Evolutionary conservation across 37 sponge, comb jelly and placozoan species (phyloP).

Genomic region (Petrosia ficiformis): DNA sequence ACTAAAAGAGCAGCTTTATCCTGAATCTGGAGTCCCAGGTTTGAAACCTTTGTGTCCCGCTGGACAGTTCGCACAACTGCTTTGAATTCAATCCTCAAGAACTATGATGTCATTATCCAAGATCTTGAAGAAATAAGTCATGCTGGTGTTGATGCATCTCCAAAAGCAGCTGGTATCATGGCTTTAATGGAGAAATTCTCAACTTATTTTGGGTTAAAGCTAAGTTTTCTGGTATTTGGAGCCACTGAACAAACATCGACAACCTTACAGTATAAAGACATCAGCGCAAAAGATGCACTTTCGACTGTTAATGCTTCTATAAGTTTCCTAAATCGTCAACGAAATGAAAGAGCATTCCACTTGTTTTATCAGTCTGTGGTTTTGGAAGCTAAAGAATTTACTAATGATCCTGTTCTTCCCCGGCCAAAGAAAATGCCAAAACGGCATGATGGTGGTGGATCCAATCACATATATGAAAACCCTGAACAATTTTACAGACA

Average conservation of each 20-base stretch:
- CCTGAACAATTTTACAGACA: conserved; percentile 6
- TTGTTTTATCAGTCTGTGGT: conserved; percentile 11
- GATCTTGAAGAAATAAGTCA: conserved; percentile 18
- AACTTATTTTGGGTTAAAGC: conserved; percentile 67
- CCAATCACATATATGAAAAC: background rate
- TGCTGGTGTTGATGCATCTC: conserved; percentile 3
- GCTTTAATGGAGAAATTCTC: conserved; percentile 42
- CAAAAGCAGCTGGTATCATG: conserved; percentile 27
- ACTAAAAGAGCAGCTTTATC: background rate
- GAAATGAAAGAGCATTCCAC: conserved; percentile 23
- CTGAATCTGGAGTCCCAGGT: background rate
- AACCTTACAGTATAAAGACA: conserved; percentile 22
- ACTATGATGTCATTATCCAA: conserved; percentile 10
- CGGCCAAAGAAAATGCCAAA: conserved; percentile 26
- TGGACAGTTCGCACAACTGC: conserved; percentile 32
- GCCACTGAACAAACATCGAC: conserved; percentile 12
- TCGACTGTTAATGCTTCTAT: conserved; percentile 21
- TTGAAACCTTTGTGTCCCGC: conserved; percentile 34
- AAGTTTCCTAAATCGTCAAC: conserved; percentile 23
- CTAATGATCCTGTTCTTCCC: conserved; percentile 30
- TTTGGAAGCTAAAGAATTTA: background rate
- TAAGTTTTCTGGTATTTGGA: conserved; percentile 27
- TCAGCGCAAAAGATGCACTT: conserved; percentile 18
- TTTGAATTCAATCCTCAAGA: conserved; percentile 29
- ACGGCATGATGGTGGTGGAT: background rate